Conservation (phyloP, 2,113 vertebrate species). For the Sturnus vulgaris region DNA sequence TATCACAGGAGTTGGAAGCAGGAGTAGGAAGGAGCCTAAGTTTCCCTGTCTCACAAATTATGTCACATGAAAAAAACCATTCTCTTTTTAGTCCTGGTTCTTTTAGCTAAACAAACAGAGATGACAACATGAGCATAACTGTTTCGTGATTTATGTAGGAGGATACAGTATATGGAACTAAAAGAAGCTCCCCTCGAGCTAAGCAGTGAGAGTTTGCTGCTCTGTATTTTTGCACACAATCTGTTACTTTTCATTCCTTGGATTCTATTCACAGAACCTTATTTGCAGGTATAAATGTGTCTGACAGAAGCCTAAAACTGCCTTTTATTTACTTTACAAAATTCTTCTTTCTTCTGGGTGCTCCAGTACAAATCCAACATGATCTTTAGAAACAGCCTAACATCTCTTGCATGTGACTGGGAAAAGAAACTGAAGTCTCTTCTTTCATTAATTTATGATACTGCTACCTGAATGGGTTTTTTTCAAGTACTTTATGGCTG, state of each 20-base stretch:
- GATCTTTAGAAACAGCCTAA: background rate
- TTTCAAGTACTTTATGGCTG: background rate
- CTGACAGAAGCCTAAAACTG: background rate
- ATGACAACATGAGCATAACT: background rate
- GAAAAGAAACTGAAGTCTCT: background rate
- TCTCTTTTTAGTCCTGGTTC: background rate
- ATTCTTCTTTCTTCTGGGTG: background rate
- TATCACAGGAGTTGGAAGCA: background rate
- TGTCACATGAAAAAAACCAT: background rate
- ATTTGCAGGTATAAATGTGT: background rate
- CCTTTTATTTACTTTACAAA: background rate
- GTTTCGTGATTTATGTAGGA: background rate
- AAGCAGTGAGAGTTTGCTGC: background rate
- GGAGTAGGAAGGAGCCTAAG: background rate
- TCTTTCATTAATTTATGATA: background rate
- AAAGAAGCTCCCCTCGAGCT: background rate
- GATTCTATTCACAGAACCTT: background rate
- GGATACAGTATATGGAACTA: background rate
- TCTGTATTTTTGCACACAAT: background rate
- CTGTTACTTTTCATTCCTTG: background rate
- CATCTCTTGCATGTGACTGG: background rate
- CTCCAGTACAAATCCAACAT: background rate
- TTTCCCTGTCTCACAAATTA: background rate
- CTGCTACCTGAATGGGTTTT: background rate
- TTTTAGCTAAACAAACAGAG: background rate